Evolutionary conservation across 2,888 invertebrate genomes (phyloP), one percentile per base, ranked within the genome.

Genomic region (Agrenia bidenticulata): DNA sequence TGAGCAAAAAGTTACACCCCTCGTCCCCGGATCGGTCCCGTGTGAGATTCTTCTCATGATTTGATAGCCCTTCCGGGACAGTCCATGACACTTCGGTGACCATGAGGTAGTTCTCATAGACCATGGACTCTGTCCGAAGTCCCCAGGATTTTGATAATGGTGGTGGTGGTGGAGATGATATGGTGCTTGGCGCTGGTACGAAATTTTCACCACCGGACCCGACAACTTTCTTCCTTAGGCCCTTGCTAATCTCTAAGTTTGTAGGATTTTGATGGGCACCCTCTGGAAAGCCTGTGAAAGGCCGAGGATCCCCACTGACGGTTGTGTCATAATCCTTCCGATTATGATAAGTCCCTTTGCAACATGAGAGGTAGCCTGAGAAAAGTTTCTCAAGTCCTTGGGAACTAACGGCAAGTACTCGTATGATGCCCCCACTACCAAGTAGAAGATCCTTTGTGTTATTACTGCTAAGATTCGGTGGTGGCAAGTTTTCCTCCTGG

Each of bases 71-170:
- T 9, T 7, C 32, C 9, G 50, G 69, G 58, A 54, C 61, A 76
- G 87, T 87, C 88, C 88, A 88, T 53, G 87, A 86, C 73, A 88
- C 86, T 81, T 88, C 88, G 50, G 88, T 88, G 73, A 88, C 88
- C 65, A 80, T 80, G 63, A 80, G 75, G 71, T 87, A 87, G 80
- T 87, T 87, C 79, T 88, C 88, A 79, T 88, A 87, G 71, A 88
- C 87, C 55, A 88, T 82, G 7, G 87, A 87, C 76, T 88, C 85
- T 80, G 87, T 87, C 77, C 85, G 84, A 65, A 88, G 80, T 15
- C 82, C 83, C 88, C 88, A 88, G 51, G 45, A 49, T 32, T 4
- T 7, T 7, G 32, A 32, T 32, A 7, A 7, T 11, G 26, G 17
- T 37, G n/a, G n/a, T n/a, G n/a, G n/a, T n/a, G n/a, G 4, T 11